phyloP scores from a whole-genome alignment of 2,888 invertebrate species.

The Drosophila antonietae region DNA sequence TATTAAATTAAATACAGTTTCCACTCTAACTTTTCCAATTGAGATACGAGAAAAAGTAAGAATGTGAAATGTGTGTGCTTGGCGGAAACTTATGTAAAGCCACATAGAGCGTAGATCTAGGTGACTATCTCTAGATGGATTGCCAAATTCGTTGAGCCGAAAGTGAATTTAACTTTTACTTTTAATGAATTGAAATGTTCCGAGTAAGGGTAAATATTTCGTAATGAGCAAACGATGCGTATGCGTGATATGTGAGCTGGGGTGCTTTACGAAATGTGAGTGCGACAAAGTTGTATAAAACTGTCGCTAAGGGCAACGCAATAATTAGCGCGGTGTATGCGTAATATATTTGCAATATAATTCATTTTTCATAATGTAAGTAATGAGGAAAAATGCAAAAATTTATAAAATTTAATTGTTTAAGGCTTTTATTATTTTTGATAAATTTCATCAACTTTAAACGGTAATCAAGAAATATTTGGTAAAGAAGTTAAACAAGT shows the following conservation, averaged over 20 bases:
- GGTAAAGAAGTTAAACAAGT: too few species aligned
- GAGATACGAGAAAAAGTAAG: neutral
- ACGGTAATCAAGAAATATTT: too few species aligned
- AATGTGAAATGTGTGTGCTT: accelerated
- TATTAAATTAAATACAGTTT: neutral
- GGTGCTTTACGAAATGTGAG: neutral
- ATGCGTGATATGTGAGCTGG: neutral
- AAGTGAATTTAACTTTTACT: neutral
- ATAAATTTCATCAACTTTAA: too few species aligned
- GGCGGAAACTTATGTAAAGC: neutral
- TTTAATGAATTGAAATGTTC: neutral
- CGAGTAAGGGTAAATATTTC: neutral
- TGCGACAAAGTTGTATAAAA: neutral
- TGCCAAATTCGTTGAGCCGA: neutral
- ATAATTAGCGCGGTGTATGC: neutral
- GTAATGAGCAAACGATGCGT: neutral
- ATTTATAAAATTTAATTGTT: too few species aligned
- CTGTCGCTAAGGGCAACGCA: too few species aligned
- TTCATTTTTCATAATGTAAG: neutral
- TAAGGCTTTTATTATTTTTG: too few species aligned
- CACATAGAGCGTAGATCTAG: neutral
- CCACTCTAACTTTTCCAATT: neutral
- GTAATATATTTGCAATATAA: neutral
- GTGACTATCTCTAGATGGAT: too few species aligned
- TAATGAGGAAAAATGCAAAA: neutral